Base-by-base conservation (phyloP, 2,113 vertebrate species). In the Crotalus horridus region DNA sequence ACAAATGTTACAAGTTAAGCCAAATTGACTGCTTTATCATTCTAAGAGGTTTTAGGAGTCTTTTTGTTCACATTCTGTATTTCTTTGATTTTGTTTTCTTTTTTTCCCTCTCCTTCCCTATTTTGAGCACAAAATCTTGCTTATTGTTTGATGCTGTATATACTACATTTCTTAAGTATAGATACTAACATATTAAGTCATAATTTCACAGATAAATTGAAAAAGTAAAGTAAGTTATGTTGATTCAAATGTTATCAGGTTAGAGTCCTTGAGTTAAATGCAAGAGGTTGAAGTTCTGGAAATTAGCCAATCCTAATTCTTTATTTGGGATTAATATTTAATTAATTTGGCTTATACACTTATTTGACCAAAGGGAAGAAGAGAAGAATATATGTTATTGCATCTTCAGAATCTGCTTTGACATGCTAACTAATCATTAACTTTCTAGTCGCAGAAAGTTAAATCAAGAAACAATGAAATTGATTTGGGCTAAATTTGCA, bases 201-300 rank as follows among this genome's bases (percentile, higher is more conserved):
- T 81, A 21, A 6, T 81, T 81, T 6, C 48, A 56, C 89, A 94
- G 91, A 81, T 91, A 96, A 39, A 0, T 0, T 95, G 90, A 93
- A 58, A 21, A 0, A 15, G 87, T 91, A 51, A 0, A 0, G 6
- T 93, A 95, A 92, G 89, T 55, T 61, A 88, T 0, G 6, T 89
- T 1, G 74, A 2, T 33, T 95, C 91, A 89, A 95, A 89, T 69
- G 92, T 0, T 58, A 58, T 26, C 12, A 69, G 81, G 59, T 69
- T 93, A 43, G 94, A 91, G 91, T 92, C 93, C 93, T 90, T 33
- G n/a, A 91, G 94, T 88, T 91, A 91, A 90, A 94, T 48, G 8
- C 24, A 9, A 88, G 53, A 56, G 87, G 87, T 85, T 91, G 0
- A 56, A 24, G 3, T 95, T 95, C 92, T 94, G 85, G 89, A 39